Evolutionary conservation across 2,797 vertebrate species (phyloP).

Genomic region (Eptatretus atami): DNA sequence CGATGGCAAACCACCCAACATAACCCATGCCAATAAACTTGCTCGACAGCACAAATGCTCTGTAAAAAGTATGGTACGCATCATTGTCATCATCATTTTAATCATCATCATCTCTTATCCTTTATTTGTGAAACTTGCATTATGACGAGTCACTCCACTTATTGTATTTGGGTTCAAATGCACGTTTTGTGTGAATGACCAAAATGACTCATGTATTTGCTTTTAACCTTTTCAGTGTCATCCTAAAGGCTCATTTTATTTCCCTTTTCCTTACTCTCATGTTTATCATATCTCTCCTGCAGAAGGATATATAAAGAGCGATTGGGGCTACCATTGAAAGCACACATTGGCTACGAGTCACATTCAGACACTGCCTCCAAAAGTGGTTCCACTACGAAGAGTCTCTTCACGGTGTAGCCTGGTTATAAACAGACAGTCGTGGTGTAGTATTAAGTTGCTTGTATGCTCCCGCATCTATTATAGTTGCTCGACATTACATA

Average conservation of each 20-base stretch:
- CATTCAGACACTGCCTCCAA: constrained; percentile 38
- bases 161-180: no score
- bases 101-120: no score
- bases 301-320: constrained; percentile 32
- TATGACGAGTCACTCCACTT: no score
- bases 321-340: constrained; percentile 25
- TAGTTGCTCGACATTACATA: no score
- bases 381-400: constrained; percentile 27
- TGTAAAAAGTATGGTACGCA: no score
- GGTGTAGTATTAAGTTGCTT: no score
- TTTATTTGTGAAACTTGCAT: no score
- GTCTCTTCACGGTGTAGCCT: constrained; percentile 31
- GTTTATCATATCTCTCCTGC: constrained; percentile 9
- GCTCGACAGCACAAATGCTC: no score
- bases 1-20: no score
- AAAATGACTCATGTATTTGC: background rate
- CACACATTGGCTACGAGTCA: constrained; percentile 38
- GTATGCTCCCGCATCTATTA: no score
- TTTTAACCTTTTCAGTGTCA: background rate
- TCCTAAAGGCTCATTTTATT: background rate
- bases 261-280: constrained; percentile 8
- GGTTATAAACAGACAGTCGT: background rate
- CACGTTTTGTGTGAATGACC: background rate
- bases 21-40: no score
- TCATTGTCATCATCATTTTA: no score